Evolutionary conservation across 2,888 invertebrate genomes (phyloP).

Genomic region (Harmothoe impar): DNA sequence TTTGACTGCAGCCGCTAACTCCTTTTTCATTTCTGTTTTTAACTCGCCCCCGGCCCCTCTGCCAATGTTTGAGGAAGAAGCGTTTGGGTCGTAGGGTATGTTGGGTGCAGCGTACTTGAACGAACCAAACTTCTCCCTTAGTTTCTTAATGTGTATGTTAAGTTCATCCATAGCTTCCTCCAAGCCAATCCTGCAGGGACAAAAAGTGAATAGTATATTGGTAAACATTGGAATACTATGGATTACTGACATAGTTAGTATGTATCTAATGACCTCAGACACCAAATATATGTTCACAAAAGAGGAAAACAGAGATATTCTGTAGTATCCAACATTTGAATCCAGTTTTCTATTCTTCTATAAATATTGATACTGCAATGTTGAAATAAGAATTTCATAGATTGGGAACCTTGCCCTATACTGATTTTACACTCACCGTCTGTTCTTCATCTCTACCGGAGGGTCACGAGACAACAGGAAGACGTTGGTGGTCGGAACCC

Average conservation of each 20-base stretch:
- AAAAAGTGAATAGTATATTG: not conserved
- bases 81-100: slow-evolving; percentile 86
- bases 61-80: slow-evolving; percentile 70
- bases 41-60: not conserved
- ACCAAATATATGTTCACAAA: too few relatives aligned
- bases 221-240: not conserved
- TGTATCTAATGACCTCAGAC: too few relatives aligned
- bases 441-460: slow-evolving; percentile 86
- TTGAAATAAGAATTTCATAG: too few relatives aligned
- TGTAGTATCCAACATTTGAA: too few relatives aligned
- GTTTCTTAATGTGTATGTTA: slow-evolving; percentile 89
- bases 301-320: too few relatives aligned
- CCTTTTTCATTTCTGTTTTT: not conserved
- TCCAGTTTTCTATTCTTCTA: too few relatives aligned
- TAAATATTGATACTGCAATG: too few relatives aligned
- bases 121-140: slow-evolving; percentile 88
- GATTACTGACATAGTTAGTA: too few relatives aligned
- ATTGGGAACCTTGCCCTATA: too few relatives aligned
- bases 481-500: slow-evolving; percentile 93
- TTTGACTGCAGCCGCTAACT: not conserved
- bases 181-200: slow-evolving; percentile 85
- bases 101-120: slow-evolving; percentile 90
- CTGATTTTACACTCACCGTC: slow-evolving; percentile 66
- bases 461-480: slow-evolving; percentile 90
- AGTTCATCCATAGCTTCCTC: slow-evolving; percentile 89